Conservation (phyloP, 2,888 invertebrate genomes). For the Parasteatoda lunata region DNA sequence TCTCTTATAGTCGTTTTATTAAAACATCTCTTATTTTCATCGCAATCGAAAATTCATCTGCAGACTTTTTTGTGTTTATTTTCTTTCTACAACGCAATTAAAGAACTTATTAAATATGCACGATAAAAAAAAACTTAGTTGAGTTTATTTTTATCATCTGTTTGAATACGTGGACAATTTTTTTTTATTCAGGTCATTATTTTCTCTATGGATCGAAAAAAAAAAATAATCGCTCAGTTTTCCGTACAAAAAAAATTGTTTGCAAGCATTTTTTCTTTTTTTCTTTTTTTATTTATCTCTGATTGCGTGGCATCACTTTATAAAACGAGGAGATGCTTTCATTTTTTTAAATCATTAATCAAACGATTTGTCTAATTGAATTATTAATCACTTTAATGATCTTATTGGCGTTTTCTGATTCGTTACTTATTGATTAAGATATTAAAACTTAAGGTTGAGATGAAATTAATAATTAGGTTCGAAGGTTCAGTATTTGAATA, state of each 20-base stretch:
- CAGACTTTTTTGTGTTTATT: background rate
- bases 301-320: background rate
- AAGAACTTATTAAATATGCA: background rate
- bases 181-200: background rate
- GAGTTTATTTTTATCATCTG: background rate
- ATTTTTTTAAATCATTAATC: background rate
- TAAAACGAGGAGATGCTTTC: background rate
- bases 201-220: background rate
- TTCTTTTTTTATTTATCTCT: background rate
- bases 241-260: background rate
- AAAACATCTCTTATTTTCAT: background rate
- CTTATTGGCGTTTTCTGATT: background rate
- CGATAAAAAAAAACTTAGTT: background rate
- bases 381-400: background rate
- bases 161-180: background rate
- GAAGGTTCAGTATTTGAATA: too few species aligned
- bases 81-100: background rate
- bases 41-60: background rate
- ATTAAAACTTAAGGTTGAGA: background rate
- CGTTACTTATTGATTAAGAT: background rate
- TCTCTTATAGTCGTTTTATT: background rate
- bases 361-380: slow-evolving; percentile 2
- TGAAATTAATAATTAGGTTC: background rate
- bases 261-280: background rate
- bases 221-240: background rate